These are phyloP conservation scores for Ptychadena robeensis DNA, from an alignment of 2,797 vertebrate genomes.

Conservation along the genomic window DNA sequence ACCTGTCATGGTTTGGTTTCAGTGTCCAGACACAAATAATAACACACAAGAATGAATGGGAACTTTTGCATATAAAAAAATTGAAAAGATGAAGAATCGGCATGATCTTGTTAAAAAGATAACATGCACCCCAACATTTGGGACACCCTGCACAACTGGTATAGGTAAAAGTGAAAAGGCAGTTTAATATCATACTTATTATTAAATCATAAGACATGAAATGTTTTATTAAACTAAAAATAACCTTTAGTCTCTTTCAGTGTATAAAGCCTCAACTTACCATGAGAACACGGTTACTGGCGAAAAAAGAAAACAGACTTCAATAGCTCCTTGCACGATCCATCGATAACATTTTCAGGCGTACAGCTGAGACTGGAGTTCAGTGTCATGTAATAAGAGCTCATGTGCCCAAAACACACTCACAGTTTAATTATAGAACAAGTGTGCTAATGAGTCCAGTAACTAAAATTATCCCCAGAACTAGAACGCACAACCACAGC, in stretches of 20 bases:
- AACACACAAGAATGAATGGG: too few relatives aligned
- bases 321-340: neutral
- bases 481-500: neutral
- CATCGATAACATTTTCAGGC: neutral
- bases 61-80: too few relatives aligned
- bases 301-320: neutral
- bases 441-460: neutral
- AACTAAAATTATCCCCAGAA: slow-evolving; percentile 13
- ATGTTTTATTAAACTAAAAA: too few relatives aligned
- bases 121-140: too few relatives aligned
- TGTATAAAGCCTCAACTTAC: slow-evolving; percentile 28
- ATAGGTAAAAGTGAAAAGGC: too few relatives aligned
- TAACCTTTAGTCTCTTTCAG: too few relatives aligned
- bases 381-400: slow-evolving; percentile 8
- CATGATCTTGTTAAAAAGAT: too few relatives aligned
- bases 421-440: slow-evolving; percentile 28
- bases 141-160: too few relatives aligned
- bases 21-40: too few relatives aligned
- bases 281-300: neutral
- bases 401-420: neutral
- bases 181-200: too few relatives aligned
- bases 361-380: slow-evolving; percentile 12
- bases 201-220: neutral
- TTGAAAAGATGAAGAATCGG: too few relatives aligned
- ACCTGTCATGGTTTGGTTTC: too few relatives aligned